These are phyloP conservation scores for Gobio gobio DNA, from an alignment of 2,113 vertebrate genomes.

Conservation along the genomic window DNA sequence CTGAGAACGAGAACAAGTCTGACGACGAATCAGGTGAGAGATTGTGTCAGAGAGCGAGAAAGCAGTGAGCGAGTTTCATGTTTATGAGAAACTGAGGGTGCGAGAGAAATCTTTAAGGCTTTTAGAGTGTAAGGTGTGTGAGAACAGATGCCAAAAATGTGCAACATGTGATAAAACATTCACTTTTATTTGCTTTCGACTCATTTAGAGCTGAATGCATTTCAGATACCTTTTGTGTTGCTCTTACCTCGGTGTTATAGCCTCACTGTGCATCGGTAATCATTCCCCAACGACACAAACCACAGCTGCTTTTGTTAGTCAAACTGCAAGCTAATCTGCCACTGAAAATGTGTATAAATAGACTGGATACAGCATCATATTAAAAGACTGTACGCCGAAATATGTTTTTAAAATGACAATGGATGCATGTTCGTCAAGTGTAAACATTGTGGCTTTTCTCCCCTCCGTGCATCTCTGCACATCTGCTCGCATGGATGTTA, in stretches of 20 bases:
- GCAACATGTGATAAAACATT: conserved; percentile 21
- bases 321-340: not conserved
- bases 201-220: conserved; percentile 34
- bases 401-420: not conserved
- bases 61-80: not conserved
- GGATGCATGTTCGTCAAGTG: not conserved
- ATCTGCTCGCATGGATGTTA: conserved; percentile 6
- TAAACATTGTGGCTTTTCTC: not conserved
- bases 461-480: not conserved
- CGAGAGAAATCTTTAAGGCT: conserved; percentile 17
- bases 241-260: not conserved
- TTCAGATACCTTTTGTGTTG: not conserved
- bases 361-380: not conserved
- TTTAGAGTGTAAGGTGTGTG: conserved; percentile 10
- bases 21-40: conserved; percentile 84
- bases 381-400: not conserved
- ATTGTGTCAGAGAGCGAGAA: not conserved
- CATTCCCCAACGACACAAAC: not conserved
- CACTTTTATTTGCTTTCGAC: conserved; percentile 28
- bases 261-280: not conserved
- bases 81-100: conserved; percentile 9
- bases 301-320: not conserved
- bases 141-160: conserved; percentile 21
- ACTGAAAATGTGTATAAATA: not conserved
- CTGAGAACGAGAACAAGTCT: conserved; percentile 89